These are phyloP conservation scores for Plectropomus leopardus DNA, from an alignment of 2,113 vertebrate species.

Conservation along the genomic window DNA sequence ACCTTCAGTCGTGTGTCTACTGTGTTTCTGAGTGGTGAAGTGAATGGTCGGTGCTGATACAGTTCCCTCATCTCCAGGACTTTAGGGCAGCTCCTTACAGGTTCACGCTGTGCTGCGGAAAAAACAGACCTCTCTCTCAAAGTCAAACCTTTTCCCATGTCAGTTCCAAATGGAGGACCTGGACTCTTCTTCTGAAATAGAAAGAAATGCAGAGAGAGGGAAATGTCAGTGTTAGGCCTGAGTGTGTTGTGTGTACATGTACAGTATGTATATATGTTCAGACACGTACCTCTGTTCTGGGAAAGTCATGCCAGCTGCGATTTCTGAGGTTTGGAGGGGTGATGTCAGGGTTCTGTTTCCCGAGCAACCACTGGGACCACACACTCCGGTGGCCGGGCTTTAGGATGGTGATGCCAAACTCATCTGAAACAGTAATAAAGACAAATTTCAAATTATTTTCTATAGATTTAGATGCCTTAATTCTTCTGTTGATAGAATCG, in stretches of 20 bases:
- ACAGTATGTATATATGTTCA: background rate
- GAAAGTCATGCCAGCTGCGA: conserved; percentile 83
- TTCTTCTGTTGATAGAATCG: background rate
- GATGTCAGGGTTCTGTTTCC: conserved; percentile 86
- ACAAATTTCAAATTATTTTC: background rate
- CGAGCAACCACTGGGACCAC: conserved; percentile 87
- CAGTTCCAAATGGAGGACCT: conserved; percentile 73
- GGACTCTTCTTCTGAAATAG: conserved; percentile 80
- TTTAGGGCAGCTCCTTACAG: conserved; percentile 83
- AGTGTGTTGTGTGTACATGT: background rate
- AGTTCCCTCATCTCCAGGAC: conserved; percentile 90
- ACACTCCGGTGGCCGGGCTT: conserved; percentile 81
- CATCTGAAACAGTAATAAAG: conserved; percentile 76
- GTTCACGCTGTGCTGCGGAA: background rate
- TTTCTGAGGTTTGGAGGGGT: conserved; percentile 87
- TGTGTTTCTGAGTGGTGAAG: conserved; percentile 70
- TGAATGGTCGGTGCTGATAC: conserved; percentile 84
- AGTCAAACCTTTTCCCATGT: conserved; percentile 78
- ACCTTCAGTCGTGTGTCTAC: conserved; percentile 91
- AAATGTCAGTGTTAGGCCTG: background rate
- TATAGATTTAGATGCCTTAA: background rate
- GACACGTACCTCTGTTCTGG: conserved; percentile 84
- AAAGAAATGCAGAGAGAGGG: background rate
- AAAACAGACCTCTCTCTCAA: conserved; percentile 61
- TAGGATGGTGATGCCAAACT: conserved; percentile 88